phyloP scores from a whole-genome alignment of 2,888 invertebrate species.

The Horisme vitalbata region DNA sequence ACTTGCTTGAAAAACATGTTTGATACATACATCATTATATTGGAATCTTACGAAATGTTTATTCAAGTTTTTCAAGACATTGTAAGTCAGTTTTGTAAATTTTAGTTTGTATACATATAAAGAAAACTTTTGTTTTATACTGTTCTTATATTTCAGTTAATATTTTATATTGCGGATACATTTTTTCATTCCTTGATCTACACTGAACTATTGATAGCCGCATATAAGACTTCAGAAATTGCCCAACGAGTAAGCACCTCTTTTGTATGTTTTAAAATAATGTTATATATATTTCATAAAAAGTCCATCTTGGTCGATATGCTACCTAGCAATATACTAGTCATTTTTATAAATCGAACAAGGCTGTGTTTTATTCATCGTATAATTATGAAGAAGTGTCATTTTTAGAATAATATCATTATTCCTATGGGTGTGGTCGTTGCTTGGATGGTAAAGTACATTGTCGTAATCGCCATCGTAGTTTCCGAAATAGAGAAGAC shows the following conservation, averaged over 20 bases:
- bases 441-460: constrained; percentile 31
- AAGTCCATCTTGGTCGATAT: no score
- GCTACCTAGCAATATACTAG: no score
- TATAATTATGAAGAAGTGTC: no score
- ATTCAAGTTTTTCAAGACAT: constrained; percentile 18
- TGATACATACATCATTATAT: constrained; percentile 14
- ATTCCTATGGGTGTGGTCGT: not conserved
- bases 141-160: not conserved
- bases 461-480: constrained; percentile 26
- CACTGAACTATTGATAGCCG: not conserved
- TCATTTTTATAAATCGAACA: no score
- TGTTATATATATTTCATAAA: no score
- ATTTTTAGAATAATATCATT: not conserved
- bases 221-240: not conserved
- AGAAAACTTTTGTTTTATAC: no score
- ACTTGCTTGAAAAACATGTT: constrained; percentile 3
- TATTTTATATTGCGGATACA: not conserved
- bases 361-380: no score
- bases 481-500: constrained; percentile 36
- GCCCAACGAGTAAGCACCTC: not conserved
- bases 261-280: no score
- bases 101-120: not conserved
- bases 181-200: not conserved
- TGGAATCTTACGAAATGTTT: constrained; percentile 16
- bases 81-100: constrained; percentile 4